Percentiles rank a stretch among this genome's conserved stretches.
phyloP scores from a whole-genome alignment of 2,797 vertebrate species.

The Liparis tanakae region DNA sequence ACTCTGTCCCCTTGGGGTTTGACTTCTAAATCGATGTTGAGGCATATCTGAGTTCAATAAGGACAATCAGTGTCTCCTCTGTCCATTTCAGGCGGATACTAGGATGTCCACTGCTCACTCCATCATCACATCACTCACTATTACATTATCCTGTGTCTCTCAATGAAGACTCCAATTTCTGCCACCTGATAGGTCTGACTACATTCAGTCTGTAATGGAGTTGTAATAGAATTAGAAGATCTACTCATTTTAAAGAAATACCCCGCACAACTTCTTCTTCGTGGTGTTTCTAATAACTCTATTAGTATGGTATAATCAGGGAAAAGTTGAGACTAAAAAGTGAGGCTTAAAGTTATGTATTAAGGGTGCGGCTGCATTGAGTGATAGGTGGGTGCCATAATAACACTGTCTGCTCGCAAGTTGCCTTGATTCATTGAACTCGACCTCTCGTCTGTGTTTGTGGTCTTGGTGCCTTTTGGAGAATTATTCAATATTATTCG shows the following conservation, averaged over 20 bases:
- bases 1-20: slow-evolving; percentile 16
- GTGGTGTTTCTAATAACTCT: slow-evolving; percentile 47
- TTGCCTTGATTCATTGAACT: too few species aligned
- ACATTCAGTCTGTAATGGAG: slow-evolving; percentile 63
- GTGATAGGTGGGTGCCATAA: neutral
- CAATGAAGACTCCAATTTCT: slow-evolving; percentile 73
- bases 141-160: slow-evolving; percentile 78
- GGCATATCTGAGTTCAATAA: slow-evolving; percentile 41
- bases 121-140: slow-evolving; percentile 64
- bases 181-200: slow-evolving; percentile 67
- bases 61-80: slow-evolving; percentile 43
- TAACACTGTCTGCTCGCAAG: neutral
- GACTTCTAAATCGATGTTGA: slow-evolving; percentile 41
- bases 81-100: slow-evolving; percentile 29
- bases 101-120: slow-evolving; percentile 48
- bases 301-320: slow-evolving; percentile 30
- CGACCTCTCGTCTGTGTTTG: too few species aligned
- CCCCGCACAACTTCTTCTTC: slow-evolving; percentile 17
- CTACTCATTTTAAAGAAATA: slow-evolving; percentile 44
- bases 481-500: too few species aligned
- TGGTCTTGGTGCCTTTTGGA: too few species aligned
- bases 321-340: neutral
- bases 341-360: neutral
- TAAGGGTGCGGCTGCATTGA: neutral
- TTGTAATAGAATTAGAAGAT: slow-evolving; percentile 72